Base-by-base conservation (phyloP, 2,888 invertebrate genomes). In the Mycalesis mineus region DNA sequence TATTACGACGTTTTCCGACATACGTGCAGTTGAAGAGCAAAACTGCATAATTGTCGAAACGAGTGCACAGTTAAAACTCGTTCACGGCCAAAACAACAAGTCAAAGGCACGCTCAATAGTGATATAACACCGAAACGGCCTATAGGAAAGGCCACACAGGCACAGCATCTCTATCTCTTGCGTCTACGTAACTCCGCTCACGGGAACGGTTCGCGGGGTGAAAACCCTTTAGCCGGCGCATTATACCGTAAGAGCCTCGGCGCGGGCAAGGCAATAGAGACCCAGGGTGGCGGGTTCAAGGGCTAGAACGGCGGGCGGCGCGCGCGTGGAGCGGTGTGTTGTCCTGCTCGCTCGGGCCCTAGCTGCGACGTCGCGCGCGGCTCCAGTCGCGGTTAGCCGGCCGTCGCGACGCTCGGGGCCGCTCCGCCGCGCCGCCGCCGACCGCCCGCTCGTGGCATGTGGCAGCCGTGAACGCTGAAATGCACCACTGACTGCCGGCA, bases 351-450 rank as follows among this genome's bases (percentile, higher is more conserved):
- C 83, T 73, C 87, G 80, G 74, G 85, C 83, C 80, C 82, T 81
- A 85, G 82, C 80, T 82, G 86, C 83, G 82, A 77, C 84, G 81
- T 76, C 84, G 86, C 71, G 67, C 62, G 55, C 61, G 63, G 64
- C 83, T 82, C 85, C 88, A 89, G 88, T 90, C 89, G 88, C 88
- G 87, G 87, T 88, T 82, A 79, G 88, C 84, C 88, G 88, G 88
- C 88, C 88, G 87, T 83, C 85, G 88, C 88, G 88, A 88, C 86
- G 87, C 83, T 85, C 77, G 86, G 83, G 84, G 85, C 82, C 80
- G 83, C 80, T 77, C 73, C 80, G 84, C 82, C 84, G 84, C 83
- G 84, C 78, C 86, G 88, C 79, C 78, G 83, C 83, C 81, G 80
- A 63, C 59, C 55, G 61, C 53, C 82, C 69, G 68, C 80, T 73